Evolutionary conservation across 2,113 vertebrate genomes (phyloP).

Genomic region (Misgurnus anguillicaudatus): DNA sequence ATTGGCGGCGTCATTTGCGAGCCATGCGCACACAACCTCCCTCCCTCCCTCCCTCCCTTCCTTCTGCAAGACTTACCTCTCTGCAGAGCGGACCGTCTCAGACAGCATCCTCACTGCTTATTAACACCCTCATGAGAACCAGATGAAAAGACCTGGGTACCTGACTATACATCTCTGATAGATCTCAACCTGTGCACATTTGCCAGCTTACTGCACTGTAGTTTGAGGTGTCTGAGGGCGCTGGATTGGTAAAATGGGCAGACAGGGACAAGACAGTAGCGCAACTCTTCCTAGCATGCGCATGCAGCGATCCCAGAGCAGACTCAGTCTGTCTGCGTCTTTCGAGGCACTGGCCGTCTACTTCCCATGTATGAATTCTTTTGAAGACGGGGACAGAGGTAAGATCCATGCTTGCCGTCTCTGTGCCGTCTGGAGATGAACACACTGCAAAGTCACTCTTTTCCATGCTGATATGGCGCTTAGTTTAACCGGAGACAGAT

Average conservation of each 20-base stretch:
- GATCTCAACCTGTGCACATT: not conserved
- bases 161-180: not conserved
- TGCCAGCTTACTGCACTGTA: not conserved
- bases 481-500: not conserved
- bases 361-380: slow-evolving; percentile 83
- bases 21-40: slow-evolving; percentile 1
- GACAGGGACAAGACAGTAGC: slow-evolving; percentile 67
- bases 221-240: slow-evolving; percentile 36
- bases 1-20: slow-evolving; percentile 51
- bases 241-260: slow-evolving; percentile 72
- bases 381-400: slow-evolving; percentile 73
- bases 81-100: slow-evolving; percentile 25
- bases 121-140: not conserved
- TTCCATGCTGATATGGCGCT: no score
- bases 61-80: slow-evolving; percentile 11
- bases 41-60: slow-evolving; percentile 40
- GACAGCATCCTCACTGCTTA: slow-evolving; percentile 5
- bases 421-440: no score
- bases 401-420: slow-evolving; percentile 29
- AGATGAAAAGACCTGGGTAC: not conserved
- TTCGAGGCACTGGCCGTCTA: slow-evolving; percentile 83
- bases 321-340: slow-evolving; percentile 81
- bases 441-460: no score
- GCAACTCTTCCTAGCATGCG: slow-evolving; percentile 53
- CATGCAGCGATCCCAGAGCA: slow-evolving; percentile 80